phyloP scores from a whole-genome alignment of 2,888 invertebrate genomes.

The Shargacucullia verbasci region DNA sequence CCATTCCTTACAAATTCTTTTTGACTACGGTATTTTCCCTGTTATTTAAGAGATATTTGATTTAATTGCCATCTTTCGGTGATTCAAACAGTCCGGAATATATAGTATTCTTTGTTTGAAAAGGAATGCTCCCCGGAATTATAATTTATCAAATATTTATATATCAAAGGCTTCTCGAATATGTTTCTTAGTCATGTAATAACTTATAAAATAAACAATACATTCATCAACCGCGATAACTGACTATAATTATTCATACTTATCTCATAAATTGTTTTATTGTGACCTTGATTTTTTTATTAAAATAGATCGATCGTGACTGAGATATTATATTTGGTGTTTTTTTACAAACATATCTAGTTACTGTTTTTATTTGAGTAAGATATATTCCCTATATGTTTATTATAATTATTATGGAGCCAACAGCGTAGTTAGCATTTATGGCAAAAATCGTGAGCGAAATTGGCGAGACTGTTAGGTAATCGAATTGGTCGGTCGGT shows the following conservation, averaged over 20 bases:
- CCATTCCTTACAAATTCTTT: conserved; percentile 38
- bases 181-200: conserved; percentile 13
- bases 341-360: conserved; percentile 33
- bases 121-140: conserved; percentile 32
- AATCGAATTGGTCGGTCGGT: conserved; percentile 76
- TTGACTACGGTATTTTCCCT: conserved; percentile 27
- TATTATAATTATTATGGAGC: conserved; percentile 24
- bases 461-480: conserved; percentile 79
- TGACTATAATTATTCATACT: conserved; percentile 20
- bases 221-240: conserved; percentile 21
- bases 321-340: conserved; percentile 19
- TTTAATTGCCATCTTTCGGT: conserved; percentile 54
- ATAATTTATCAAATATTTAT: conserved; percentile 16
- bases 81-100: conserved; percentile 35
- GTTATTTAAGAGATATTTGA: conserved; percentile 46
- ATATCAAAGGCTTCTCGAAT: conserved; percentile 1
- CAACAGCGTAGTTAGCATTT: conserved; percentile 51
- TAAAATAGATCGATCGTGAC: conserved; percentile 18
- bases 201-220: conserved; percentile 42
- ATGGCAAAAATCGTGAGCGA: conserved; percentile 80
- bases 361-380: conserved; percentile 27
- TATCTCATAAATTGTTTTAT: conserved; percentile 9
- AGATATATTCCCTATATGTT: neutral
- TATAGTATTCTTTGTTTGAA: conserved; percentile 43
- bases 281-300: conserved; percentile 43